Conservation (phyloP, 1,140 invertebrate genomes). For the Caenorhabditis briggsae region DNA sequence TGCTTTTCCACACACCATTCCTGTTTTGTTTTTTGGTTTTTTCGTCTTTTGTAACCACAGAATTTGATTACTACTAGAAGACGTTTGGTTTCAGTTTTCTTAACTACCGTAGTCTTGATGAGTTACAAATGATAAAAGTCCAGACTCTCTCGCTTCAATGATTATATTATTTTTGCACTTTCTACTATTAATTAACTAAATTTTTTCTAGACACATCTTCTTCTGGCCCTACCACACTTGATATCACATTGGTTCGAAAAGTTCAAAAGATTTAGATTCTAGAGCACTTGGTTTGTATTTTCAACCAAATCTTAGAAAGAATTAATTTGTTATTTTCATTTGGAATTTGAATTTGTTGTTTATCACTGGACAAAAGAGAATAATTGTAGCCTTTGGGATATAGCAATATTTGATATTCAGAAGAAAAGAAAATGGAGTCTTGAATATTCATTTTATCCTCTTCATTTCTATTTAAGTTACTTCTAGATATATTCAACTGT, state of each 20-base stretch:
- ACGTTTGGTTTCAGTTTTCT: not conserved
- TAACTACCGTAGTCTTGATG: not conserved
- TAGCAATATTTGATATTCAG: not conserved
- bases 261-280: constrained; percentile 3
- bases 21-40: not conserved
- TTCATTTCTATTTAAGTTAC: not conserved
- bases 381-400: not conserved
- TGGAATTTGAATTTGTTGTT: too few relatives aligned
- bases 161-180: too few relatives aligned
- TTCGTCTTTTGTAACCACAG: not conserved
- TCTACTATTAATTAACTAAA: not conserved
- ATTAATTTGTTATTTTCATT: too few relatives aligned
- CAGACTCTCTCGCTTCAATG: too few relatives aligned
- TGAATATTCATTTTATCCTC: constrained; percentile 3
- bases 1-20: not conserved
- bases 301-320: not conserved
- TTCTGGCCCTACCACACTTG: not conserved
- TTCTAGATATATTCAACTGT: not conserved
- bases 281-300: not conserved
- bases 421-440: not conserved
- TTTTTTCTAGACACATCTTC: not conserved
- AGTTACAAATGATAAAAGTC: too few relatives aligned
- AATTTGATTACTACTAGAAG: not conserved
- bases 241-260: not conserved
- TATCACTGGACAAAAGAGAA: too few relatives aligned